Evolutionary conservation across 1,140 invertebrate genomes (phyloP).

Genomic region (Drosophila pectinifera): DNA sequence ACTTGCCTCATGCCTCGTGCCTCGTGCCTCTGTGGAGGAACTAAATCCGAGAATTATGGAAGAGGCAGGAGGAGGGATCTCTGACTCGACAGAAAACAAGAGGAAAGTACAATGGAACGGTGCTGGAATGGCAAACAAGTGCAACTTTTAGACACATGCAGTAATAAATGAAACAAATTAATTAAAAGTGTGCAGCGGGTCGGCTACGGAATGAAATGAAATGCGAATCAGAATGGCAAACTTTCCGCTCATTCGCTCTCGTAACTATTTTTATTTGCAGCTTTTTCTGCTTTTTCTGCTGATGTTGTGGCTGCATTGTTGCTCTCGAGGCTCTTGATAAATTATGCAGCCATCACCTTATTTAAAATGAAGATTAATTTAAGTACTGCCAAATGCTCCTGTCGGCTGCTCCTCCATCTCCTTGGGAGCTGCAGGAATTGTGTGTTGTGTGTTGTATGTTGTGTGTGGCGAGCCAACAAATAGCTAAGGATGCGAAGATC

Average conservation of each 20-base stretch:
- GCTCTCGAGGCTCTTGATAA: conserved; percentile 44
- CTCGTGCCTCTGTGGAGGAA: no score
- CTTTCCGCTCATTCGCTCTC: conserved; percentile 18
- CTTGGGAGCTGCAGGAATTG: conserved; percentile 32
- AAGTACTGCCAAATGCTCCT: conserved; percentile 41
- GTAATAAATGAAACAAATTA: conserved; percentile 74
- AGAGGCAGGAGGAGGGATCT: conserved; percentile 5
- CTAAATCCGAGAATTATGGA: conserved; percentile 28
- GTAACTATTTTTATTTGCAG: neutral
- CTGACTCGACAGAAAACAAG: conserved; percentile 27
- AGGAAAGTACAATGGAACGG: conserved; percentile 18
- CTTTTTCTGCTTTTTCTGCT: neutral
- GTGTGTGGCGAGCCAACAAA: conserved; percentile 37
- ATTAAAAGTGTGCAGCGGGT: conserved; percentile 72
- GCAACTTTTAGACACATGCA: conserved; percentile 46
- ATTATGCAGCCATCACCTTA: conserved; percentile 58
- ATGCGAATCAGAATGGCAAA: conserved; percentile 46
- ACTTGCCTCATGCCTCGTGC: conserved; percentile 1
- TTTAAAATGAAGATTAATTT: conserved; percentile 75
- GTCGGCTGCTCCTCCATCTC: neutral
- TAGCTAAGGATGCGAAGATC: conserved; percentile 29
- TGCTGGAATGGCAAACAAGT: conserved; percentile 22
- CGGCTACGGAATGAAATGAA: conserved; percentile 68
- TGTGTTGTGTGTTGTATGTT: conserved; percentile 32
- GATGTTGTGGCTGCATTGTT: conserved; percentile 10